These are phyloP conservation scores for Pangasianodon hypophthalmus DNA, from an alignment of 2,113 vertebrate species.

Conservation along the genomic window DNA sequence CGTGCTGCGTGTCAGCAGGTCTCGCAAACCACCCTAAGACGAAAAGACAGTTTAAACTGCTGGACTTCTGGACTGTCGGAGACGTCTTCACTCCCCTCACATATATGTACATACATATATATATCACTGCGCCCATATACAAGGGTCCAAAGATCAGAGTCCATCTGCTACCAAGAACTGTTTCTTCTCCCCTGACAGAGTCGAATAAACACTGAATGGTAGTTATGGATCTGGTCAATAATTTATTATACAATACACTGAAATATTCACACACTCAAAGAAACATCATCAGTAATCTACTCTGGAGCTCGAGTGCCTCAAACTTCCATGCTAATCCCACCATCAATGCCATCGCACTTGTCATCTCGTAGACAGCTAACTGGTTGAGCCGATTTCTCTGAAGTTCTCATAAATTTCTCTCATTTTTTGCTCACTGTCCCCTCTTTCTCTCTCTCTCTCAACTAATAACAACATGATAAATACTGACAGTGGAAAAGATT, in stretches of 20 bases:
- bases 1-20: slow-evolving; percentile 52
- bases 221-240: not conserved
- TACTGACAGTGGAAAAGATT: too few species aligned
- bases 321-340: too few species aligned
- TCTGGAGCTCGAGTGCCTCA: not conserved
- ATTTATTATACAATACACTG: not conserved
- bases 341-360: too few species aligned
- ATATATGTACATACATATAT: too few species aligned
- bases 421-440: too few species aligned
- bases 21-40: slow-evolving; percentile 85
- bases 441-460: too few species aligned
- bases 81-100: not conserved
- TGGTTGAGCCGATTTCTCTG: too few species aligned
- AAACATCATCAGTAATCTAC: not conserved
- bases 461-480: too few species aligned
- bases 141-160: not conserved
- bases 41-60: not conserved
- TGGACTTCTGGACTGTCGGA: not conserved
- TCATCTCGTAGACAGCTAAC: too few species aligned
- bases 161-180: not conserved
- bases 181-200: not conserved
- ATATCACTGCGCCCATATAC: too few species aligned
- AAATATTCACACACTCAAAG: not conserved
- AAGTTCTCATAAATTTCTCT: too few species aligned
- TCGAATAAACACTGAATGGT: not conserved